Conservation (phyloP, 2,113 vertebrate species). For the Dasyurus viverrinus region DNA sequence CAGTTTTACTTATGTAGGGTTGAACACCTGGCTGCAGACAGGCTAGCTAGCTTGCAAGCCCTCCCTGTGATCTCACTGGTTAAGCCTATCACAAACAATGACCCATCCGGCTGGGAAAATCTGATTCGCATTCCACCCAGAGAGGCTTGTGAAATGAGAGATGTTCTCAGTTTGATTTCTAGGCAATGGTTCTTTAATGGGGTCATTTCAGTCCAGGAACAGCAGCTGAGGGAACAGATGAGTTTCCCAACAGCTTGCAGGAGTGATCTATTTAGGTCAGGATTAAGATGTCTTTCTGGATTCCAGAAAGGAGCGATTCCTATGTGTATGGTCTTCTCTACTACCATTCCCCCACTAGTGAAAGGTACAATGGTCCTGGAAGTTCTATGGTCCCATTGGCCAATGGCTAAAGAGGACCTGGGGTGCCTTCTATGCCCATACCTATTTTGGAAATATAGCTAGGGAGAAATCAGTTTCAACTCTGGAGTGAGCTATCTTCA, state of each 20-base stretch:
- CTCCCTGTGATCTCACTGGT: constrained; percentile 34
- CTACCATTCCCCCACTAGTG: background rate
- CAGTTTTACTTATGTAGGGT: background rate
- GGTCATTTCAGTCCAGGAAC: background rate
- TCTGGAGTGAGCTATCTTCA: constrained; percentile 55
- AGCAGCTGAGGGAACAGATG: background rate
- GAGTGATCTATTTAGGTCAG: background rate
- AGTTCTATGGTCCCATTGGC: constrained; percentile 21
- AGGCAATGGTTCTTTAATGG: constrained; percentile 30
- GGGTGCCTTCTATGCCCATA: background rate
- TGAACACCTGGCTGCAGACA: background rate
- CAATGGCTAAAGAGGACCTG: background rate
- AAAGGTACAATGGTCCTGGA: constrained; percentile 2
- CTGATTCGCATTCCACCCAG: constrained; percentile 4
- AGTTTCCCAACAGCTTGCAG: background rate
- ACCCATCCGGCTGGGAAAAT: background rate
- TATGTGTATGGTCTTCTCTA: constrained; percentile 22
- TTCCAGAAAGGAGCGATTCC: background rate
- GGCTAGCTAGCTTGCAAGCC: background rate
- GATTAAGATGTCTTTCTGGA: constrained; percentile 20
- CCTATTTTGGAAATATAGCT: constrained; percentile 50
- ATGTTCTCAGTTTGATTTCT: constrained; percentile 7
- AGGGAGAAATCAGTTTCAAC: constrained; percentile 48
- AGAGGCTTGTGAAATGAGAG: constrained; percentile 23
- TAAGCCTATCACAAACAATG: constrained; percentile 21